Evolutionary conservation across 2,797 vertebrate species (phyloP).

Genomic region (Mareca strepera): DNA sequence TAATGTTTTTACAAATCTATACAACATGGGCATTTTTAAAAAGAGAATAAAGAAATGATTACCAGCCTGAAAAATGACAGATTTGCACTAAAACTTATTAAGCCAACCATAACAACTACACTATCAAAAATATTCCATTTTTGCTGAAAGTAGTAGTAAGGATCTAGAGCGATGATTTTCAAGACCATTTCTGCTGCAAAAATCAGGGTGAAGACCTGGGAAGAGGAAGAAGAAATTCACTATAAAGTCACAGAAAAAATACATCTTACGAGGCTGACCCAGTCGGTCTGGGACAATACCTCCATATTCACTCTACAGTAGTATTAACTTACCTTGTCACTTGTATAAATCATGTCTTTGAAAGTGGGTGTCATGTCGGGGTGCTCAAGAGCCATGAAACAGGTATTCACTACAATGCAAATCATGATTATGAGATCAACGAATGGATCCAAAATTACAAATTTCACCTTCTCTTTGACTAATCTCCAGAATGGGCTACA

Average conservation of each 20-base stretch:
- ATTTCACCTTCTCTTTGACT: slow-evolving; percentile 83
- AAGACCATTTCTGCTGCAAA: slow-evolving; percentile 77
- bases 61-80: slow-evolving; percentile 61
- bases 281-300: not conserved
- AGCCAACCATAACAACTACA: slow-evolving; percentile 68
- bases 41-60: slow-evolving; percentile 1
- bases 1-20: not conserved
- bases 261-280: not conserved
- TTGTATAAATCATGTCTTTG: slow-evolving; percentile 78
- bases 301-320: not conserved
- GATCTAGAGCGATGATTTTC: slow-evolving; percentile 79
- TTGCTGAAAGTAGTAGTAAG: slow-evolving; percentile 78
- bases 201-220: slow-evolving; percentile 76
- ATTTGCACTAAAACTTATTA: slow-evolving; percentile 5
- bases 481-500: slow-evolving; percentile 84
- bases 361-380: slow-evolving; percentile 73
- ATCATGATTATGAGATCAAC: slow-evolving; percentile 88
- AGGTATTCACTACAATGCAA: slow-evolving; percentile 91
- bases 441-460: slow-evolving; percentile 89
- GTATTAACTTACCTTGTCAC: slow-evolving; percentile 82
- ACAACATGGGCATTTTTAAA: not conserved
- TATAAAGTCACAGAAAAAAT: not conserved
- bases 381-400: slow-evolving; percentile 91
- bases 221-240: not conserved
- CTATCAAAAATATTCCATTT: slow-evolving; percentile 81